Conservation (phyloP, 1,140 invertebrate species). For the Caenorhabditis brenneri region DNA sequence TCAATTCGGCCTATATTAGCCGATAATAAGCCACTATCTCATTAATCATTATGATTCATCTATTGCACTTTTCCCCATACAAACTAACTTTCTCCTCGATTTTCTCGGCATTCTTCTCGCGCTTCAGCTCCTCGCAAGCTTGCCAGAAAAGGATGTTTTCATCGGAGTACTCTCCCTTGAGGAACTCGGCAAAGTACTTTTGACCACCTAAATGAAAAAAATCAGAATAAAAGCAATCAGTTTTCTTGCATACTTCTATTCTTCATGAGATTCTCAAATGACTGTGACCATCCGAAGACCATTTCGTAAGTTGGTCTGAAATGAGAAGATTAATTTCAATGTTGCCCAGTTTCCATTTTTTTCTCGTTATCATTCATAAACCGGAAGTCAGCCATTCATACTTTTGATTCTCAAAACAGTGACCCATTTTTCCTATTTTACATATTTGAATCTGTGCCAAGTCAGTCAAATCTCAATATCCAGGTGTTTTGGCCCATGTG, state of each 20-base stretch:
- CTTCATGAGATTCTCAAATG: constrained; percentile 92
- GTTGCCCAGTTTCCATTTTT: not conserved
- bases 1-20: not conserved
- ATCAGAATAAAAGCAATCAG: not conserved
- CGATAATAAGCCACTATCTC: not conserved
- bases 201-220: constrained; percentile 79
- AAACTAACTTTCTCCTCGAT: constrained; percentile 79
- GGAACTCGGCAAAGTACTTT: constrained; percentile 93
- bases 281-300: constrained; percentile 89
- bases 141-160: constrained; percentile 99
- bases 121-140: constrained; percentile 96
- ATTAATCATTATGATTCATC: not conserved
- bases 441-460: not conserved
- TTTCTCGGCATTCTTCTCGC: constrained; percentile 86
- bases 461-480: not conserved
- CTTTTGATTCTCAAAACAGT: not conserved
- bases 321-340: not conserved
- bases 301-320: constrained; percentile 85
- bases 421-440: not conserved
- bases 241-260: not conserved
- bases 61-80: constrained; percentile 73
- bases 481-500: constrained; percentile 15
- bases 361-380: not conserved
- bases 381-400: not conserved
- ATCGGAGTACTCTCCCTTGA: constrained; percentile 97